Base-by-base conservation (phyloP, 1,140 invertebrate genomes). In the Macrobrachium rosenbergii region DNA sequence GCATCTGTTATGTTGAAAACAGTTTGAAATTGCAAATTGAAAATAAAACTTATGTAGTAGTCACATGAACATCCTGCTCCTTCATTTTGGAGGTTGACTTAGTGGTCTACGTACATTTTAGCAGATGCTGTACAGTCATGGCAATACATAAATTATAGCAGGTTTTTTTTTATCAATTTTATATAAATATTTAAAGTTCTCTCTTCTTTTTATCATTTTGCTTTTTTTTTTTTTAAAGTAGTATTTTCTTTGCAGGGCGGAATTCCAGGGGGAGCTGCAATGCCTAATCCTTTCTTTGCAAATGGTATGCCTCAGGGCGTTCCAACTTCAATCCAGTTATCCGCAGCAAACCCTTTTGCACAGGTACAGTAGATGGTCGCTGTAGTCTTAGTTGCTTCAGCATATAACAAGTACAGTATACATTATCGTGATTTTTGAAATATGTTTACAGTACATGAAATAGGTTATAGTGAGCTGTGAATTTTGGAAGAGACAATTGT, bases 221-320 rank as follows among this genome's bases (percentile, higher is more conserved):
- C 28, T 37, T 37, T 37, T 37, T 37, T 37, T n/a, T n/a, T n/a
- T n/a, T n/a, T n/a, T n/a, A n/a, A 37, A 37, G 28, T 37, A 37
- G 28, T 37, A 37, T 3, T 78, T 77, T 69, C 86, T 28, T 82
- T 37, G 93, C 93, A 90, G 82, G 59, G 60, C 78, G 86, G 80
- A 17, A 63, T 84, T 58, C 17, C 78, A 60, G 87, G 83, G 67
- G 52, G 82, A 64, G 21, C 84, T 67, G 82, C 81, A 83, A 73
- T 78, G 52, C 82, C 89, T n/a, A 83, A 86, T 67, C 69, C 82
- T 63, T 83, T 84, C 75, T 84, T 94, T 94, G 89, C 94, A 93
- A 10, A 94, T 93, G 89, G 94, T 93, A 92, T 94, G 91, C 92
- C 92, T n/a, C 93, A 93, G 79, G 93, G 94, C 88, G 92, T 93